Evolutionary conservation across 2,888 invertebrate species (phyloP).

Genomic region (Leucania comma): DNA sequence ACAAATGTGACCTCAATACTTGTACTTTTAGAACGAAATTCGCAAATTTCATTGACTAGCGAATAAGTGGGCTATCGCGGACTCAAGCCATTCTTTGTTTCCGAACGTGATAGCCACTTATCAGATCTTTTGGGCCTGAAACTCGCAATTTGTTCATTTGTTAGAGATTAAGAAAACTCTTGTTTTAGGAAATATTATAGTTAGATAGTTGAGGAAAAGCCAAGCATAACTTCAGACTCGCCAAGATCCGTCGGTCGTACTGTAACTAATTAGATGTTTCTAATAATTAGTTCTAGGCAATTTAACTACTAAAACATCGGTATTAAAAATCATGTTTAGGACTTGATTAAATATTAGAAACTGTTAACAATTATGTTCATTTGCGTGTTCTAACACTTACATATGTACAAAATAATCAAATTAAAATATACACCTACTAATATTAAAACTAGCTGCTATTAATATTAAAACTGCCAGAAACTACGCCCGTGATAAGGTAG

Average conservation of each 20-base stretch:
- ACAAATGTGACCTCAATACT: constrained; percentile 12
- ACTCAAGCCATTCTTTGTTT: constrained; percentile 16
- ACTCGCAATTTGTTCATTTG: background rate
- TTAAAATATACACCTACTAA: constrained; percentile 9
- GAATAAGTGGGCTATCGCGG: background rate
- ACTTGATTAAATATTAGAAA: constrained; percentile 27
- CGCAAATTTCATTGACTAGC: background rate
- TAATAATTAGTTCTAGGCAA: constrained; percentile 21
- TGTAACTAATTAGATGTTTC: background rate
- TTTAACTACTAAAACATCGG: constrained; percentile 15
- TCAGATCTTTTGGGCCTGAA: constrained; percentile 3
- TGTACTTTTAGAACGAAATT: constrained; percentile 5
- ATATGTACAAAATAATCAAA: constrained; percentile 25
- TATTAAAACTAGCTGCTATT: background rate
- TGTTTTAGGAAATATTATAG: background rate
- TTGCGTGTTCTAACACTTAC: constrained; percentile 2
- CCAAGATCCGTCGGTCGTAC: too few species aligned
- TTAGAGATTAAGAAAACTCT: background rate
- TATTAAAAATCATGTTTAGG: constrained; percentile 8
- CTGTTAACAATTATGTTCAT: constrained; percentile 19
- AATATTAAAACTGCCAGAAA: too few species aligned
- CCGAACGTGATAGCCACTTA: constrained; percentile 4
- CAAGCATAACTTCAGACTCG: too few species aligned
- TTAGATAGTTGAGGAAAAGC: background rate
- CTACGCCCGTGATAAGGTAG: too few species aligned